Conservation (phyloP, 2,113 vertebrate genomes). For the Crotophaga sulcirostris region DNA sequence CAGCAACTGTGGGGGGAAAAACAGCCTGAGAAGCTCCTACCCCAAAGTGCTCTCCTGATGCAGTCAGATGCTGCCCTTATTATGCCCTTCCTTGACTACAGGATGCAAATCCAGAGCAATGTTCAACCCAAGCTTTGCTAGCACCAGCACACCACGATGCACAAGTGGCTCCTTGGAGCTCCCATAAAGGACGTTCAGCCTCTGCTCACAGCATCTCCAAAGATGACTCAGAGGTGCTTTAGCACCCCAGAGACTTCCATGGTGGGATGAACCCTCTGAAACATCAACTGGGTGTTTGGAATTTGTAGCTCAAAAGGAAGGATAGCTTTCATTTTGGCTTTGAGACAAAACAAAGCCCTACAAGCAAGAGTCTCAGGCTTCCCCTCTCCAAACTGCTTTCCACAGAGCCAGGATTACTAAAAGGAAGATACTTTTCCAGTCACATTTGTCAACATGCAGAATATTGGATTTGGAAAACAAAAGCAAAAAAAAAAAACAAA, state of each 20-base stretch:
- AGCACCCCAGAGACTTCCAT: background rate
- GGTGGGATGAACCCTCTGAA: background rate
- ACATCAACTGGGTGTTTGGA: background rate
- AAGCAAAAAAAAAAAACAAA: background rate
- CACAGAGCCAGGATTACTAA: background rate
- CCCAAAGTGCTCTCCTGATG: background rate
- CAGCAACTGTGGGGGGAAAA: background rate
- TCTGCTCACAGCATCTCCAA: background rate
- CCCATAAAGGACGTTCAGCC: background rate
- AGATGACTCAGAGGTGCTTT: background rate
- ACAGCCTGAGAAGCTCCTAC: background rate
- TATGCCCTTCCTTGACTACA: fast-evolving
- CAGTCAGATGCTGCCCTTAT: background rate
- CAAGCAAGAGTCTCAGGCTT: background rate
- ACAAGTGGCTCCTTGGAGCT: background rate
- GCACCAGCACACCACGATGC: background rate
- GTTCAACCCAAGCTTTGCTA: background rate
- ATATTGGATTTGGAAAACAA: background rate
- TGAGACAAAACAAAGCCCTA: background rate
- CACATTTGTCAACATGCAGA: background rate
- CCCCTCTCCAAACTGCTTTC: background rate
- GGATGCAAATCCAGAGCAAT: background rate
- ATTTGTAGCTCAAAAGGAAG: background rate
- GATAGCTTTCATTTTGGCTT: background rate
- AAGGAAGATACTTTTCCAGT: background rate